phyloP scores from a whole-genome alignment of 2,888 invertebrate species.

The Polia nebulosa region DNA sequence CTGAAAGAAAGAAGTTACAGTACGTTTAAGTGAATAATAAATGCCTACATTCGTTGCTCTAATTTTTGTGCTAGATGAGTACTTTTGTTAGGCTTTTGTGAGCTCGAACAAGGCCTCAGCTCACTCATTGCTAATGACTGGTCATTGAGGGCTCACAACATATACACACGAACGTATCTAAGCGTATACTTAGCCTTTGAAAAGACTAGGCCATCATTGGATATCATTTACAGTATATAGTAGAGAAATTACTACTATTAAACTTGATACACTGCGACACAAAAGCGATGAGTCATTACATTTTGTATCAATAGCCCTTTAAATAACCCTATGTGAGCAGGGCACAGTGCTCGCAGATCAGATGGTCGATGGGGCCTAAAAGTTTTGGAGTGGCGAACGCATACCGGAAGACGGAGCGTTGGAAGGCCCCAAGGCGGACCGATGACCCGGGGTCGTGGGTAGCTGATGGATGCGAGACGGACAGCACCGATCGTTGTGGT shows the following conservation, averaged over 20 bases:
- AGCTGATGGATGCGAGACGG: no score
- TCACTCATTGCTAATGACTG: conserved; percentile 41
- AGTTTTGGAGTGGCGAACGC: no score
- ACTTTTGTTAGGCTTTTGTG: conserved; percentile 5
- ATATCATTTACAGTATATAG: conserved; percentile 5
- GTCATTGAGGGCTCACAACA: conserved; percentile 35
- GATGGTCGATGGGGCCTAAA: no score
- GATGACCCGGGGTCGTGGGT: no score
- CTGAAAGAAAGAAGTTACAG: neutral
- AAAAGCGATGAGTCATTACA: neutral
- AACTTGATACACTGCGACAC: neutral
- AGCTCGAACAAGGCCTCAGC: no score
- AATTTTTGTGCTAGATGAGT: conserved; percentile 1
- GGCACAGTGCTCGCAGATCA: no score
- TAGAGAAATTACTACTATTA: neutral
- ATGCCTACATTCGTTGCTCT: neutral
- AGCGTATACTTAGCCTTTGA: conserved; percentile 13
- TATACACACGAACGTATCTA: conserved; percentile 15
- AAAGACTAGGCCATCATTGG: neutral
- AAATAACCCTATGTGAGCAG: no score
- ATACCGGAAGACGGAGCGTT: no score
- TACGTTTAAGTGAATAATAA: neutral
- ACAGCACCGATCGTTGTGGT: no score
- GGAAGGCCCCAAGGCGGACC: no score
- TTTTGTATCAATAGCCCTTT: no score